Base-by-base conservation (phyloP, 2,888 invertebrate genomes). In the Acleris holmiana region DNA sequence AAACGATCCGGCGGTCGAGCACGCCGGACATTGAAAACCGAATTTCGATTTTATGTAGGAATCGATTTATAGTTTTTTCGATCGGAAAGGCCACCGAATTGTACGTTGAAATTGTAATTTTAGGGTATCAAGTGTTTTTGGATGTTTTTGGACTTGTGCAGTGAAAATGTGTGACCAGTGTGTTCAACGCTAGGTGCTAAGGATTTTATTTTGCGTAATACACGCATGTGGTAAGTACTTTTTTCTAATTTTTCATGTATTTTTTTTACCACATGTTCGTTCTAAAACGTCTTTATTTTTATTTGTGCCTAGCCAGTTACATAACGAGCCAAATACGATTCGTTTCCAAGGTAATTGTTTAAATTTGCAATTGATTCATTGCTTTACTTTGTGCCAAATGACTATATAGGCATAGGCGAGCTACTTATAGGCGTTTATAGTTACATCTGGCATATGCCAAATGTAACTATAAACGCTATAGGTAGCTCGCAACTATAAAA, bases 81-180 rank as follows among this genome's bases (percentile, higher is more conserved):
- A 90, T 88, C 88, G 89, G 91, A 87, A 86, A 88, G 91, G 91
- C 85, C 86, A 83, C 79, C 74, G 48, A 66, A 48, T 59, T 67
- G 53, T 29, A 29, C 59, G 67, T 66, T 61, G 69, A 7, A 35
- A 35, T 35, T 35, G 35, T 44, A 17, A 44, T n/a, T 60, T 54
- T 66, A 59, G 67, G 70, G 65, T 54, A 53, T 49, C 49, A 55
- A 56, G 56, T 44, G 62, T n/a, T n/a, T 35, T 44, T 15, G 15
- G 44, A 56, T 49, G 55, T 56, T 56, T 54, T 68, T 68, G 66
- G 66, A 78, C 74, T 70, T 68, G 66, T 58, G 57, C 62, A 72
- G 88, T 86, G 85, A 84, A 80, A 78, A 90, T 90, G 90, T 90
- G 90, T 85, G 90, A 89, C 64, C 80, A 85, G 85, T 90, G 90